Conservation (phyloP, 2,113 vertebrate species). For the Leptocoma aspasia region DNA sequence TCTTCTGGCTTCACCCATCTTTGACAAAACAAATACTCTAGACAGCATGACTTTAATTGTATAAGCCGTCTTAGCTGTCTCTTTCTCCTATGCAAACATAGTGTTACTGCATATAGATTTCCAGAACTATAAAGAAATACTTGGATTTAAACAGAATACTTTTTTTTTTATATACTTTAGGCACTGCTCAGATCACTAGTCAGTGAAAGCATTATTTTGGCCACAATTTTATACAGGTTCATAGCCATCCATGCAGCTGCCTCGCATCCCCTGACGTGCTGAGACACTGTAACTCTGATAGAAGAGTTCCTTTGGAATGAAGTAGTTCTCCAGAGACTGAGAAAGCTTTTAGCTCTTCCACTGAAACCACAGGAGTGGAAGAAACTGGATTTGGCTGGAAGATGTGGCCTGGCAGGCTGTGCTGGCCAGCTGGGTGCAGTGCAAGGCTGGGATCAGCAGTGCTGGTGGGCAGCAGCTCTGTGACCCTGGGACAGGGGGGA, state of each 20-base stretch:
- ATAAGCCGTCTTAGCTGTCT: background rate
- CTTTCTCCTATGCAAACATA: background rate
- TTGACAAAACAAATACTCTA: background rate
- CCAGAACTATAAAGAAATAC: background rate
- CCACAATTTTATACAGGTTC: background rate
- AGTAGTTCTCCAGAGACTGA: background rate
- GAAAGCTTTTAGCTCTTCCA: background rate
- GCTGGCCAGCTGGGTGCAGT: background rate
- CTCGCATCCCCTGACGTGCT: fast-evolving
- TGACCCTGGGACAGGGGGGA: background rate
- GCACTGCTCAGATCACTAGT: background rate
- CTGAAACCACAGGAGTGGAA: background rate
- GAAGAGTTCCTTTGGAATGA: background rate
- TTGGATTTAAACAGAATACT: background rate
- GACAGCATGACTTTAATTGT: background rate
- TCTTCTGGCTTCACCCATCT: background rate
- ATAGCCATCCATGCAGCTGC: background rate
- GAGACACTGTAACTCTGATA: background rate
- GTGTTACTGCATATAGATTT: background rate
- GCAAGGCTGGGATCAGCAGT: background rate
- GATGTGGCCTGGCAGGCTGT: background rate
- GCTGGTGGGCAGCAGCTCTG: background rate
- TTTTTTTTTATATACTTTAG: background rate
- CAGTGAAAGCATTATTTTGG: background rate
- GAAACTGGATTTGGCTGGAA: background rate